Base-by-base conservation (phyloP, 2,113 vertebrate genomes). In the Bothrops jararaca region DNA sequence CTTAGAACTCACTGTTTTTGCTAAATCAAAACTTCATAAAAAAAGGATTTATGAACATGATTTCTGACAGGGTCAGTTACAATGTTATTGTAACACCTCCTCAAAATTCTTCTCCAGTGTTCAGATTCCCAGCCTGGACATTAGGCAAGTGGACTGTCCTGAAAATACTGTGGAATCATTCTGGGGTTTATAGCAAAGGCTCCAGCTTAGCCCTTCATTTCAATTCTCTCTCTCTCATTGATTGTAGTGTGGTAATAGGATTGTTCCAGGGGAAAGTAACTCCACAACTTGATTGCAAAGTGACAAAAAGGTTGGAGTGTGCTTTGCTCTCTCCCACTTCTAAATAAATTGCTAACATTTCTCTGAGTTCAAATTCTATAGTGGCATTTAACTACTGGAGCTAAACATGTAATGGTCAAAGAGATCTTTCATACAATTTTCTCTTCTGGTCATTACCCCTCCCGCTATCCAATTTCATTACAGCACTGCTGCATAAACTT, bases 21-120 rank as follows among this genome's bases (percentile, higher is more conserved):
- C 86, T 50, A 15, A 94, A 95, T 90, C 0, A 1, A 95, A 96
- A 95, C 92, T 91, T 88, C 91, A 90, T 95, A 96, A 95, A 96
- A 96, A 95, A 50, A 64, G 88, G 92, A 92, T 91, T 95, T 95
- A 96, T 80, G 91, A 92, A 93, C 85, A 58, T 26, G 34, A 95
- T 93, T 94, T 94, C 45, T 34, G 92, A 92, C 56, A 92, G 93
- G 93, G 12, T 92, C 92, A 95, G 93, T 93, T 95, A 93, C 56
- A 45, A 9, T 86, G 88, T 95, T 95, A 95, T 92, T 95, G 91
- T 88, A 95, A 95, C 92, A 95, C 94, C 93, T 96, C 95, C 96
- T 95, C 95, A 95, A 95, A 96, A 96, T 96, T 95, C 96, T 92
- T 95, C 85, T 93, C 92, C 90, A 85, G 93, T 64, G 58, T 93